A percentile compares a stretch with the other conserved stretches of the same genome.
These are phyloP conservation scores for Drosophila ohnishii DNA, from an alignment of 1,140 invertebrate genomes.

Conservation along the genomic window DNA sequence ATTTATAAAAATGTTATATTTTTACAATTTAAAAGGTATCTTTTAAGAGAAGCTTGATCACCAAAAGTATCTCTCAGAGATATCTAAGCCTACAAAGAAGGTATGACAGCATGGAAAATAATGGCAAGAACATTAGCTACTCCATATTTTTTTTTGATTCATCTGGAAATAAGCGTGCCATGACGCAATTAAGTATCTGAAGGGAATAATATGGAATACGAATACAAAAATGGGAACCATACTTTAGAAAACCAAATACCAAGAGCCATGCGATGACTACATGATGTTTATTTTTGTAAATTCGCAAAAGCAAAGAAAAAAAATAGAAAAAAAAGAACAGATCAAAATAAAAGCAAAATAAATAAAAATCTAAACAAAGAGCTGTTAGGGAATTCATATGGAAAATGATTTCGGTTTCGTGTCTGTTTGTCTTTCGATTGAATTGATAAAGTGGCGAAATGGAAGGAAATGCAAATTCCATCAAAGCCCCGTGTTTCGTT, in stretches of 20 bases:
- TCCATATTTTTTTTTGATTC: neutral
- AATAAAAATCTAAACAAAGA: conserved; percentile 54
- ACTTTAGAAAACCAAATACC: conserved; percentile 21
- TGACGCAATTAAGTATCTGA: conserved; percentile 37
- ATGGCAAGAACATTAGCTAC: neutral
- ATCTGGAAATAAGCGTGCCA: conserved; percentile 16
- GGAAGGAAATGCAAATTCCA: conserved; percentile 59
- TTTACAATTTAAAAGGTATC: neutral
- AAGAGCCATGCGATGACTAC: conserved; percentile 50
- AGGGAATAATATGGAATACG: conserved; percentile 13
- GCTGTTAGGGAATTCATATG: conserved; percentile 32
- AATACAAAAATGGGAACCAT: conserved; percentile 16
- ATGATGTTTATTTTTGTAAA: conserved; percentile 56
- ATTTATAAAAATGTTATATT: neutral
- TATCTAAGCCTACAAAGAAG: neutral
- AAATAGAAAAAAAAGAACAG: too few relatives aligned
- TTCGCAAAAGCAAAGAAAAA: conserved; percentile 20
- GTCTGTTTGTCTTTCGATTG: conserved; percentile 20
- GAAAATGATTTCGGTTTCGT: conserved; percentile 28
- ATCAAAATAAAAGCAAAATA: neutral
- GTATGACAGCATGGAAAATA: neutral
- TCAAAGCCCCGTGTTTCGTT: conserved; percentile 24
- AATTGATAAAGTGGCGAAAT: conserved; percentile 37
- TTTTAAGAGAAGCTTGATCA: neutral
- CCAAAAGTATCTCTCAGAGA: neutral